phyloP scores from a whole-genome alignment of 2,888 invertebrate genomes.

The Agriopis leucophaearia region DNA sequence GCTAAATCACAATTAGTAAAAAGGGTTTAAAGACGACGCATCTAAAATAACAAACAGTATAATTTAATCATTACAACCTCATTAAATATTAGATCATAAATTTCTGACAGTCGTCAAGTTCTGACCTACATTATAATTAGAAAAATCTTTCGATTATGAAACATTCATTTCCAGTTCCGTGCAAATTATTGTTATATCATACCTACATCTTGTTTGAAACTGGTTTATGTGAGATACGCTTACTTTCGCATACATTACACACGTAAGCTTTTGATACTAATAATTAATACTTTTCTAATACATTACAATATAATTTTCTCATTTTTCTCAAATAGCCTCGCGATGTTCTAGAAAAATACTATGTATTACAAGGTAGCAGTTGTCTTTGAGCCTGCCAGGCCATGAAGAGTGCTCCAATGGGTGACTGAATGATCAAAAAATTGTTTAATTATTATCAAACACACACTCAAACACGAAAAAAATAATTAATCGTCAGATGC shows the following conservation, averaged over 20 bases:
- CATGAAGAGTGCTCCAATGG: too few relatives aligned
- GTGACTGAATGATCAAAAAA: too few relatives aligned
- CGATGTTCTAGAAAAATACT: too few relatives aligned
- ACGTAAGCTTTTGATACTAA: conserved; percentile 1
- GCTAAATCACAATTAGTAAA: neutral
- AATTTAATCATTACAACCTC: conserved; percentile 13
- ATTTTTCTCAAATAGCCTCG: too few relatives aligned
- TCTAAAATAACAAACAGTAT: conserved; percentile 13
- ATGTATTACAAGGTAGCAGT: too few relatives aligned
- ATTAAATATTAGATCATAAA: conserved; percentile 28
- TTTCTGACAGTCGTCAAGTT: conserved; percentile 18
- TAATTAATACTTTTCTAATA: too few relatives aligned
- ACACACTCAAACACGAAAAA: too few relatives aligned
- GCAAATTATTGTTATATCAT: conserved; percentile 36
- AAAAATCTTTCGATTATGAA: conserved; percentile 43
- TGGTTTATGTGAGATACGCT: conserved; percentile 17
- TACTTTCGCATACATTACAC: conserved; percentile 11
- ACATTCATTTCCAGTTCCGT: conserved; percentile 31
- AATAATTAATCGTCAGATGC: too few relatives aligned
- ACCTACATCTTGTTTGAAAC: conserved; percentile 24
- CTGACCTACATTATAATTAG: conserved; percentile 42
- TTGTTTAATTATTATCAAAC: too few relatives aligned
- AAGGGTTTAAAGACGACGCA: conserved; percentile 4
- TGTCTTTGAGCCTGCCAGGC: too few relatives aligned
- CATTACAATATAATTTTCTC: too few relatives aligned